These are phyloP conservation scores for Noturus placidus DNA, from an alignment of 2,113 vertebrate genomes.

Conservation along the genomic window DNA sequence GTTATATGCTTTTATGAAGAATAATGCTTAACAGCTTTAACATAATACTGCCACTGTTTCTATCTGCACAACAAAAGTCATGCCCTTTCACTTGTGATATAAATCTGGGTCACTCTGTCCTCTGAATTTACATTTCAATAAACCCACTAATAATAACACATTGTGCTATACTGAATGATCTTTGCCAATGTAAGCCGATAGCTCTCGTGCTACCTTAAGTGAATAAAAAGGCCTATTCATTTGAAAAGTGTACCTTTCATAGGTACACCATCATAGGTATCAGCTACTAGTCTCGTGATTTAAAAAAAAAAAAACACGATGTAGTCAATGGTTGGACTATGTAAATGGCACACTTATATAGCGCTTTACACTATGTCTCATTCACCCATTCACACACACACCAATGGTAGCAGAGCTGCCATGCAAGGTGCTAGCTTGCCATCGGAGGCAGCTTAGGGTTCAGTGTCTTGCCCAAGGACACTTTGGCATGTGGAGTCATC, in stretches of 20 bases:
- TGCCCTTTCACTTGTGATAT: constrained; percentile 64
- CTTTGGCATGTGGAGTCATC: too few relatives aligned
- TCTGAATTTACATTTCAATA: constrained; percentile 91
- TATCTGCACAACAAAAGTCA: constrained; percentile 45
- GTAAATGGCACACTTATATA: too few relatives aligned
- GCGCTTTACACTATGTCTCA: too few relatives aligned
- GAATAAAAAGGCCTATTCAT: constrained; percentile 79
- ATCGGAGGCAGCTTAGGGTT: too few relatives aligned
- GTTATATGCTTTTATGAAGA: constrained; percentile 19
- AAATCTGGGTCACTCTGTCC: constrained; percentile 85
- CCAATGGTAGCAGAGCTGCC: too few relatives aligned
- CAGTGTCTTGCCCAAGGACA: too few relatives aligned
- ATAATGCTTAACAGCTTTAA: constrained; percentile 32
- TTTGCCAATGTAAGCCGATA: constrained; percentile 77
- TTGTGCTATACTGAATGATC: constrained; percentile 80
- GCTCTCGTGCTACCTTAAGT: constrained; percentile 73
- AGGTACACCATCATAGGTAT: constrained; percentile 59
- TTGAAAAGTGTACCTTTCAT: constrained; percentile 69
- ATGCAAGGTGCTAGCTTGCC: too few relatives aligned
- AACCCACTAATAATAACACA: constrained; percentile 83
- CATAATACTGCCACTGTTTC: constrained; percentile 44
- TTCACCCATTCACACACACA: too few relatives aligned
- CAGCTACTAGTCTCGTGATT: constrained; percentile 70
- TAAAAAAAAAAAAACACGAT: constrained; percentile 23
- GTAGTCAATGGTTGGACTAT: constrained; percentile 13